Evolutionary conservation across 2,888 invertebrate genomes (phyloP), one percentile per base, ranked within the genome.

Genomic region (Cremastinae sp.): DNA sequence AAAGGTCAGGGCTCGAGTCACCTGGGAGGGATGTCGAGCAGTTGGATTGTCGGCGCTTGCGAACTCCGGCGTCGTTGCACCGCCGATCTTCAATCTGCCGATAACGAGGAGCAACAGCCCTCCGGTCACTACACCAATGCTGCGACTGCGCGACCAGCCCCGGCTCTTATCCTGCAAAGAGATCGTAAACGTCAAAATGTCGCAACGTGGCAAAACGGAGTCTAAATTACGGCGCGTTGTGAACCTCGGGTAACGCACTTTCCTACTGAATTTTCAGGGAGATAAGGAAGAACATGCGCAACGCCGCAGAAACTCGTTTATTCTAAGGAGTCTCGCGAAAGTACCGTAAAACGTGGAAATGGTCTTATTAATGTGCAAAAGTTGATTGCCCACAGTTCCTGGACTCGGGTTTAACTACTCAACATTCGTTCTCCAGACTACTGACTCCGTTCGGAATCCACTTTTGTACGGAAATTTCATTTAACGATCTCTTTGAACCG

Each of bases 41-140:
- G 98, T 95, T 0, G 98, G 98, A 91, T 98, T 99, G 92, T 98
- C 98, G 3, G 98, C 97, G 43, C 96, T 94, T 56, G 98, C 96
- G 90, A 98, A 98, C 80, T 95, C 93, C 2, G 96, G 95, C 0
- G 93, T 92, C n/a, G 87, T 84, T 7, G 92, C 93, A 64, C 93
- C 94, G 83, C 96, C 95, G 78, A 96, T 92, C 84, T 95, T 93
- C 76, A 98, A 91, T 51, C 98, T 93, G 86, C 95, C 93, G 80
- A 94, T 93, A 36, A 96, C 91, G 78, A 97, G 92, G 10, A 94
- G 92, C 18, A 93, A 90, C 9, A 95, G 92, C 7, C 95, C 93
- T 14, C 93, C 91, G 2, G 92, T 92, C 68, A 97, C 90, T 56
- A 95, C 92, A 79, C 93, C 92, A 78, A 95, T 90, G 82, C 95